Base-by-base conservation (phyloP, 2,113 vertebrate species). In the Myotis davidii region DNA sequence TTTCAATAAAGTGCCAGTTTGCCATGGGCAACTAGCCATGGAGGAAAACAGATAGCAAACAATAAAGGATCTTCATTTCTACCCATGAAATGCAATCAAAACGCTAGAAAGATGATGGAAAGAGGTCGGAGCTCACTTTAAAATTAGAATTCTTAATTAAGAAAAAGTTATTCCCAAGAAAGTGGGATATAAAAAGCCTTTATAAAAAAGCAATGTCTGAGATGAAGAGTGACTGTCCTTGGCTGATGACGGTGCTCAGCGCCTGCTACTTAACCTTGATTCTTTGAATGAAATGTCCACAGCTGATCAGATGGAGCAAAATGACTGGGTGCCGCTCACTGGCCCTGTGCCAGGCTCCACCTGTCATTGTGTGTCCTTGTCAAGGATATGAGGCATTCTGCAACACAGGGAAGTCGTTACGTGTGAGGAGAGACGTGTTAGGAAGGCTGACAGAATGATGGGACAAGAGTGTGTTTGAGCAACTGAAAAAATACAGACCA, bases 131-230 rank as follows among this genome's bases (percentile, higher is more conserved):
- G 65, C 94, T 92, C 27, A 67, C 70, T 85, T 93, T 97, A 98
- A 97, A 97, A 97, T 96, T 84, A 97, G 78, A 96, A 97, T 95
- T 85, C 64, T 93, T 88, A 94, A 93, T 97, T 93, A 97, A 97
- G 85, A 88, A 94, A 88, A 96, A 76, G 50, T 88, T 81, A 67
- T 29, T 97, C 56, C 39, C 39, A 39, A 98, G 61, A 69, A 96
- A 84, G 73, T 2, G 2, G 16, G 37, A 78, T 97, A 93, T 93
- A 86, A 97, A 97, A 92, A 91, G 42, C 67, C 45, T 83, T 94
- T 34, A 61, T 77, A 72, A 52, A 94, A 95, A 79, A 72, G 54
- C 34, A 39, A 32, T 1, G 1, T 88, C 56, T 56, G 65, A 95
- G 72, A 83, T 37, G 48, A 90, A 23, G 69, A 32, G 1, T 79